Evolutionary conservation across 2,113 vertebrate species (phyloP), one percentile per base, ranked within the genome.

Genomic region (Gymnocephalus cernua): DNA sequence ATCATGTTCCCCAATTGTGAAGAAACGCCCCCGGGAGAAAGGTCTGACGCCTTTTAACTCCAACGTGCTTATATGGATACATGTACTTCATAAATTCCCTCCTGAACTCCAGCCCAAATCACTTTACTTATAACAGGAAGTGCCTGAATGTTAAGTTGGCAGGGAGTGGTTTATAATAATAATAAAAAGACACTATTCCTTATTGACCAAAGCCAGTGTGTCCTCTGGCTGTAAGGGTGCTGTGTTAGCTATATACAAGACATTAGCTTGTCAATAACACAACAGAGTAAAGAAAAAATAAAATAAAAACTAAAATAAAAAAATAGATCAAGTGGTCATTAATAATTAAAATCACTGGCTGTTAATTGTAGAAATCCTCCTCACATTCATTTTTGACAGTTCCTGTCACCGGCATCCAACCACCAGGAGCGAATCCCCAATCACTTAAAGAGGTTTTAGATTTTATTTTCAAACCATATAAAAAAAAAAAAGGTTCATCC

Each of bases 381-480:
- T 91, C 90, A 92, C 79, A 89, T 91, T 90, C 85, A 89, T 83
- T 89, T 89, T 90, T 86, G 85, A 89, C 83, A 83, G 77, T 82
- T 88, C 76, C 75, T 29, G 80, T 74, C 82, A 67, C 50, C 62
- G 12, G 21, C 62, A 63, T 74, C 64, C 54, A 77, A 88, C 75
- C 65, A 48, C 11, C 5, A 3, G 19, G 56, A 77, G 57, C 11
- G 1, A 48, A 66, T 75, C 0, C 41, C 59, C 35, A 70, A 72
- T 77, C 59, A 71, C 14, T 53, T 32, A 19, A 79, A n/a, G 6
- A 54, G 10, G 27, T 50, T 54, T 71, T 45, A 7, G 8, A n/a
- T 59, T 70, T 53, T 18, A 15, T 35, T 83, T 41, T 10, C 10
- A 6, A 32, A 18, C 27, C 54, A 5, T 27, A 19, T 62, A 53